Evolutionary conservation across 2,797 vertebrate species (phyloP), one percentile per base, ranked within the genome.

Genomic region (Sebastes minor): DNA sequence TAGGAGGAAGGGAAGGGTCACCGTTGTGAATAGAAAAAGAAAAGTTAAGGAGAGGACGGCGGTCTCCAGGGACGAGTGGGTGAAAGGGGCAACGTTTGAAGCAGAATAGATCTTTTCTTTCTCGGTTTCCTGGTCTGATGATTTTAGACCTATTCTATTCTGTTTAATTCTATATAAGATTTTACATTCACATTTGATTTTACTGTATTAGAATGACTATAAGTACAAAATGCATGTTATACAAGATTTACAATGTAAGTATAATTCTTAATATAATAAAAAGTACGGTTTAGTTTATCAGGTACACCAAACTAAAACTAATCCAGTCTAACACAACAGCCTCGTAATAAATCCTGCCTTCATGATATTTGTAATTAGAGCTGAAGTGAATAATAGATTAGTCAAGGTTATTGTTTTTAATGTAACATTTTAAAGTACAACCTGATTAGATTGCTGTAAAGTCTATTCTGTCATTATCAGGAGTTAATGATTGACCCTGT

Each of bases 1-100:
- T 61, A 53, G 49, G 38, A 86, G 81, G 86, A 92, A 90, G 88
- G 78, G 78, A 69, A 68, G 63, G 80, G 86, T 74, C 56, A 66
- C 33, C 60, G 80, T n/a, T 81, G 57, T 77, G 67, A 84, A 81
- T 59, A 75, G 68, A 72, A 69, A 78, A 79, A 57, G 79, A 77
- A 77, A 69, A 66, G 57, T 52, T 73, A 38, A 62, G 72, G 42
- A 74, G 60, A 70, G 46, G 75, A 76, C 42, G 27, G 13, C 13
- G 1, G 75, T 76, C 73, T 78, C 77, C 32, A 3, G 79, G 57
- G 69, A 66, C 4, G 25, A 53, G 33, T 33, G 46, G 46, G 71
- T 42, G 33, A 72, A 57, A 55, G 8, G 60, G 25, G 12, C 30
- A 28, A 71, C 42, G 4, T 32, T 25, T 53, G 55, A 6, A 33